A percentile compares a stretch with the other conserved stretches of the same genome.
phyloP scores from a whole-genome alignment of 2,113 vertebrate species.

The Gorsachius goisagi region DNA sequence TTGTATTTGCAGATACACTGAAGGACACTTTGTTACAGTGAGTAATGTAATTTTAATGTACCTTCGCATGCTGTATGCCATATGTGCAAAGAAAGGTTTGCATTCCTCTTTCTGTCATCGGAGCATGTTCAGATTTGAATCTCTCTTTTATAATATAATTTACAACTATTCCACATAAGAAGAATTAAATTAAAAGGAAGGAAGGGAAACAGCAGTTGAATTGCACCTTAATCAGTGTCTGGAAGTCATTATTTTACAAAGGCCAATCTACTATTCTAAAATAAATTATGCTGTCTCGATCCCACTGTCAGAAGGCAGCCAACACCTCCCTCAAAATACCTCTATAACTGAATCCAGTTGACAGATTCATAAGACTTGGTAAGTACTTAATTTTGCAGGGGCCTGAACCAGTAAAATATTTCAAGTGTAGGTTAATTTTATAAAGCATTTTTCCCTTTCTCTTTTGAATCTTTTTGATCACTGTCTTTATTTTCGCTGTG shows the following conservation, averaged over 20 bases:
- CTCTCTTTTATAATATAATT: neutral
- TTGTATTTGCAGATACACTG: neutral
- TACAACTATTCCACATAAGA: neutral
- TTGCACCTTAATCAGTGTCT: neutral
- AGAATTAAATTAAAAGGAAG: neutral
- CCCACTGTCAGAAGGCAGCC: neutral
- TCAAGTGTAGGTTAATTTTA: neutral
- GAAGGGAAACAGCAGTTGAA: neutral
- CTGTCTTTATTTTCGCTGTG: neutral
- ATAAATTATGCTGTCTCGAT: neutral
- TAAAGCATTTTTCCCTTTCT: neutral
- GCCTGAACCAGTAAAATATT: neutral
- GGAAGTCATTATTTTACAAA: neutral
- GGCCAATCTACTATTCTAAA: neutral
- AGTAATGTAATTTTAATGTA: neutral
- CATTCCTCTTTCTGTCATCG: neutral
- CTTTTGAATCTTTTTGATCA: neutral
- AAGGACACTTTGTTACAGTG: neutral
- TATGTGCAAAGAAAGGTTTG: neutral
- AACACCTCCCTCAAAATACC: neutral
- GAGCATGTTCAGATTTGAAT: neutral
- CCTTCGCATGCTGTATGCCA: fast-evolving
- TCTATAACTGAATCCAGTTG: neutral
- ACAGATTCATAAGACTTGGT: neutral
- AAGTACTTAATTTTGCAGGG: neutral